These are phyloP conservation scores for Reticulitermes lucifugus DNA, from an alignment of 2,888 invertebrate species.

Conservation along the genomic window DNA sequence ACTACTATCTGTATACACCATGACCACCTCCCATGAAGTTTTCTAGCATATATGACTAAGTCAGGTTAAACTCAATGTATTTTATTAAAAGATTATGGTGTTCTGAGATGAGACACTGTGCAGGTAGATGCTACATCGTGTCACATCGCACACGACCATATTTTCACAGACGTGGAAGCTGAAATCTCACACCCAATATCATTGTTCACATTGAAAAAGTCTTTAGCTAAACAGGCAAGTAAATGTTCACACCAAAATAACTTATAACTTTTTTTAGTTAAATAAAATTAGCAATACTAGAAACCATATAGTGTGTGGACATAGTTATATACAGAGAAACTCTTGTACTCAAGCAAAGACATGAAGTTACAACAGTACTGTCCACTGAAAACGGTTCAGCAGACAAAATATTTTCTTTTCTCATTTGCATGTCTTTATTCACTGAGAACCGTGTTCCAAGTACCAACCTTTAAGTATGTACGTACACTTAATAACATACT, in stretches of 20 bases:
- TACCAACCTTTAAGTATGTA: neutral
- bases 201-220: too few relatives aligned
- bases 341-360: neutral
- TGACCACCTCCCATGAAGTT: slow-evolving; percentile 13
- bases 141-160: too few relatives aligned
- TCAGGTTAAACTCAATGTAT: too few relatives aligned
- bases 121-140: too few relatives aligned
- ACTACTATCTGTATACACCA: neutral
- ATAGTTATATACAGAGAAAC: neutral
- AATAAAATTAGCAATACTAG: too few relatives aligned
- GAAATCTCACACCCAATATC: too few relatives aligned
- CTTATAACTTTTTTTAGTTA: too few relatives aligned
- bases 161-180: too few relatives aligned
- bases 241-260: too few relatives aligned
- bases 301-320: neutral
- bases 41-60: neutral
- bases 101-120: too few relatives aligned
- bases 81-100: too few relatives aligned
- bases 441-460: neutral
- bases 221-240: too few relatives aligned
- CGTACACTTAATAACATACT: neutral
- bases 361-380: neutral
- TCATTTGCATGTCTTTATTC: neutral
- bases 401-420: neutral
- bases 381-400: neutral